phyloP scores from a whole-genome alignment of 2,888 invertebrate genomes.

The Seira musarum region DNA sequence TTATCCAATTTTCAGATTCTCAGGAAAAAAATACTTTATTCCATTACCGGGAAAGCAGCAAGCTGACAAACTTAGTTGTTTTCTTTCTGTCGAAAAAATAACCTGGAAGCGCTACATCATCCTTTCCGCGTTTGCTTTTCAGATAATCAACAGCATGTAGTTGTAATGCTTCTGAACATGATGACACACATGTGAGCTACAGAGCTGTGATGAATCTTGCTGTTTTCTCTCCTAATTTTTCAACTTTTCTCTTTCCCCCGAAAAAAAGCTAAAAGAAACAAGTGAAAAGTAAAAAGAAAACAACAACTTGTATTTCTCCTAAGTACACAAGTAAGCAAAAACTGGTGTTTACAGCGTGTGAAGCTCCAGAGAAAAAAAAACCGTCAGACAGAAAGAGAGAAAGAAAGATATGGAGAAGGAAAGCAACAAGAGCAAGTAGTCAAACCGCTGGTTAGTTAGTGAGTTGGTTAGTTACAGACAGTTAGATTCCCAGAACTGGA shows the following conservation, averaged over 20 bases:
- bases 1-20: conserved; percentile 15
- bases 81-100: background rate
- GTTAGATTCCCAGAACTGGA: conserved; percentile 55
- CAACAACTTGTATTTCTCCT: conserved; percentile 17
- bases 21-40: conserved; percentile 37
- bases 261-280: conserved; percentile 29
- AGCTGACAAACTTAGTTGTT: conserved; percentile 36
- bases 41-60: conserved; percentile 25
- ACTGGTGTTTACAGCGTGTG: background rate
- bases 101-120: conserved; percentile 16
- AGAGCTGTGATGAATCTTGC: conserved; percentile 42
- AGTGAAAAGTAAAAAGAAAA: conserved; percentile 6
- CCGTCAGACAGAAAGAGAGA: too few relatives aligned
- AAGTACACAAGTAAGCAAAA: background rate
- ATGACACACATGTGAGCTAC: conserved; percentile 38
- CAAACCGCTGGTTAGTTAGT: conserved; percentile 58
- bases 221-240: conserved; percentile 32
- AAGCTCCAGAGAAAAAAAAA: background rate
- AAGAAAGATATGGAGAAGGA: background rate
- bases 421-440: conserved; percentile 53
- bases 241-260: conserved; percentile 36
- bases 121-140: background rate
- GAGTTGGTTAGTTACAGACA: conserved; percentile 58
- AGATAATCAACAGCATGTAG: background rate
- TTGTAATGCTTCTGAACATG: background rate